Conservation (phyloP, 1,140 invertebrate species). For the Chrysoperla carnea region DNA sequence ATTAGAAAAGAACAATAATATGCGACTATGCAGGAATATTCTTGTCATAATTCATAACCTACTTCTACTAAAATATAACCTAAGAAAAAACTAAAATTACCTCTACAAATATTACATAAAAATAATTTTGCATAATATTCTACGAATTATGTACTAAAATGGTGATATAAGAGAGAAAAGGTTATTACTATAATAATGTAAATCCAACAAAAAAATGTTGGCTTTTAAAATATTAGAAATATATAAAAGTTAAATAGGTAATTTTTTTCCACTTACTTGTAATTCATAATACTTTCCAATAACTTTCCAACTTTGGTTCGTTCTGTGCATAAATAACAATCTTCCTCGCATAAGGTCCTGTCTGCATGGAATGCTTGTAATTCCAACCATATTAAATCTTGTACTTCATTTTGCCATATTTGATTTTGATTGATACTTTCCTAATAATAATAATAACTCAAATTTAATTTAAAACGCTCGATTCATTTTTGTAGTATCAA, state of each 20-base stretch:
- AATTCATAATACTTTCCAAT: constrained; percentile 58
- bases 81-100: too few relatives aligned
- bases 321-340: constrained; percentile 53
- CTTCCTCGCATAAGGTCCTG: constrained; percentile 50
- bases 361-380: constrained; percentile 66
- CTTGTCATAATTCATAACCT: too few relatives aligned
- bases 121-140: too few relatives aligned
- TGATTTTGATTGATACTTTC: constrained; percentile 53
- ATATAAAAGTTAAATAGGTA: background rate
- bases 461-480: too few relatives aligned
- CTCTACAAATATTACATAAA: too few relatives aligned
- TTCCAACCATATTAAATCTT: constrained; percentile 82
- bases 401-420: constrained; percentile 71
- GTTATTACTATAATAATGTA: too few relatives aligned
- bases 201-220: too few relatives aligned
- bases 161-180: too few relatives aligned
- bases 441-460: constrained; percentile 1
- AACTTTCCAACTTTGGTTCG: constrained; percentile 48
- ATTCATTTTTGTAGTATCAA: background rate
- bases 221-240: background rate
- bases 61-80: too few relatives aligned
- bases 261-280: constrained; percentile 30
- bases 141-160: too few relatives aligned
- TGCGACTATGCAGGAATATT: too few relatives aligned
- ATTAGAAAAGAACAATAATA: too few relatives aligned